These are phyloP conservation scores for Platycercus adscitus DNA, from an alignment of 2,113 vertebrate genomes.

Conservation along the genomic window DNA sequence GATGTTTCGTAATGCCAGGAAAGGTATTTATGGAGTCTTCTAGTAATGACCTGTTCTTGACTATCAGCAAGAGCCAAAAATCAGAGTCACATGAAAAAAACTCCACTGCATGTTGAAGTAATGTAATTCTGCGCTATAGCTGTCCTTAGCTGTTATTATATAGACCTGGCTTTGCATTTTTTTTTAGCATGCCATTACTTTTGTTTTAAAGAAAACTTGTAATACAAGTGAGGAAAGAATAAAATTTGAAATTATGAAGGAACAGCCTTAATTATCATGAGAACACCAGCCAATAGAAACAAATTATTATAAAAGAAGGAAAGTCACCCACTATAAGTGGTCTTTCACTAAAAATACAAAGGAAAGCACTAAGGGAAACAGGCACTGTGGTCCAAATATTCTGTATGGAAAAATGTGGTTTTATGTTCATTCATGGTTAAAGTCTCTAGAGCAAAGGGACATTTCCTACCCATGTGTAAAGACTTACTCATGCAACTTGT, in stretches of 20 bases:
- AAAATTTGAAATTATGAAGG: not conserved
- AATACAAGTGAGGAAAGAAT: not conserved
- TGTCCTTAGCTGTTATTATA: not conserved
- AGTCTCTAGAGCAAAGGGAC: not conserved
- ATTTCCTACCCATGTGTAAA: not conserved
- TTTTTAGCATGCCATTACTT: not conserved
- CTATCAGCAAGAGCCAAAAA: not conserved
- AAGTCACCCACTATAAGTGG: not conserved
- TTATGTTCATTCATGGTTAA: not conserved
- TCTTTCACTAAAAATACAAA: not conserved
- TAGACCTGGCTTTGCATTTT: not conserved
- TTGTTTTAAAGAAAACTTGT: not conserved
- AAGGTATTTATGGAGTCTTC: not conserved
- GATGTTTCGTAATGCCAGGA: not conserved
- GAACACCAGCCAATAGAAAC: not conserved
- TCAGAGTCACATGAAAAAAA: not conserved
- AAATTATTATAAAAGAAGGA: not conserved
- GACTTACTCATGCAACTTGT: not conserved
- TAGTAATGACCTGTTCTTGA: not conserved
- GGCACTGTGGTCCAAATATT: not conserved
- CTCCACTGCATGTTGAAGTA: not conserved
- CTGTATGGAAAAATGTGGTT: fast-evolving
- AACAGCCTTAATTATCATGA: not conserved
- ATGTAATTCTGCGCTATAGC: not conserved
- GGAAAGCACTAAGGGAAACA: not conserved